phyloP scores from a whole-genome alignment of 2,113 vertebrate genomes.

The Solenodon paradoxus region DNA sequence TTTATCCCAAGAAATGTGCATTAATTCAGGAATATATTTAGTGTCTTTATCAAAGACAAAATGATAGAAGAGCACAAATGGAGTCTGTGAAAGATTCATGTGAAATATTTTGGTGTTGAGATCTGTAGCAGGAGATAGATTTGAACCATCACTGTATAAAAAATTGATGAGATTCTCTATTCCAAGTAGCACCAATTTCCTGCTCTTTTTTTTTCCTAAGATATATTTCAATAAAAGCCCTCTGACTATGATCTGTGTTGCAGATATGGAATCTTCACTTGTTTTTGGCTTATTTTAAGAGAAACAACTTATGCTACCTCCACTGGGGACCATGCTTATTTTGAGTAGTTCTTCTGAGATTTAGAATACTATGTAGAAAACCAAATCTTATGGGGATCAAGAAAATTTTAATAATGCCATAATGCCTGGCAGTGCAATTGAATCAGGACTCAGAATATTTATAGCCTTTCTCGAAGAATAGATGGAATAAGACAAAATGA shows the following conservation, averaged over 20 bases:
- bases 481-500: neutral
- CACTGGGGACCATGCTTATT: neutral
- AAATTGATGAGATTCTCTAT: neutral
- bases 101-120: neutral
- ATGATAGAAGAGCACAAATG: neutral
- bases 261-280: neutral
- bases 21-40: neutral
- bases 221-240: neutral
- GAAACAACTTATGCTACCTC: neutral
- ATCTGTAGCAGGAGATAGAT: neutral
- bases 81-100: neutral
- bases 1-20: neutral
- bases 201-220: neutral
- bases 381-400: neutral
- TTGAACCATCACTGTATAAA: neutral
- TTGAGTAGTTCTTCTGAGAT: neutral
- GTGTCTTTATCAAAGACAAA: neutral
- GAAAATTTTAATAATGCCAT: neutral
- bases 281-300: neutral
- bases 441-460: neutral
- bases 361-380: neutral
- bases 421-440: neutral
- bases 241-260: neutral
- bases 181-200: neutral
- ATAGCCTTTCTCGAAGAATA: neutral